Percentiles rank a stretch among this genome's conserved stretches.
These are phyloP conservation scores for Plutomurus gul DNA, from an alignment of 1,140 invertebrate species.

Conservation along the genomic window DNA sequence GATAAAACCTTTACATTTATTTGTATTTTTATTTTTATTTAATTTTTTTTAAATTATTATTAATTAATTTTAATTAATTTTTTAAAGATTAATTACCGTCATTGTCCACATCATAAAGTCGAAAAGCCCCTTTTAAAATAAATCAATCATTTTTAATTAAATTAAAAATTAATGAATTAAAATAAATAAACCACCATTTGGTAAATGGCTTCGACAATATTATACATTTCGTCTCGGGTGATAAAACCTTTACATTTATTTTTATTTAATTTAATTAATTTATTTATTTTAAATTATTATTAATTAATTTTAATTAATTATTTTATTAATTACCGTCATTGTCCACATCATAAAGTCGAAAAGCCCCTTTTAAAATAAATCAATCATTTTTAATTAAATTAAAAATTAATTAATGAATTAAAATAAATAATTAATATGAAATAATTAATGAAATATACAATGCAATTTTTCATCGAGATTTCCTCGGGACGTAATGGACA, in stretches of 20 bases:
- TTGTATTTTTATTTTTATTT: no score
- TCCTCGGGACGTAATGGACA: slow-evolving; percentile 93
- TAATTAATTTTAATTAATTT: no score
- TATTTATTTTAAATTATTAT: not conserved
- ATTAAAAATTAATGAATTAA: no score
- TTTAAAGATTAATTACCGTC: no score
- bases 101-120: slow-evolving; percentile 96
- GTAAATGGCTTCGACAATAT: slow-evolving; percentile 98
- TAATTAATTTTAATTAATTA: no score
- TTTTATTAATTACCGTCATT: no score
- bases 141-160: no score
- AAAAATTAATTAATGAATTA: no score
- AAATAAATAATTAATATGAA: not conserved
- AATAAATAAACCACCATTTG: slow-evolving; percentile 68
- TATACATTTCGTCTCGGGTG: slow-evolving; percentile 96
- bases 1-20: no score
- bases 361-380: slow-evolving; percentile 81
- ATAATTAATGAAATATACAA: slow-evolving; percentile 63
- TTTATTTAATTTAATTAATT: no score
- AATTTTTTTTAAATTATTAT: not conserved
- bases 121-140: slow-evolving; percentile 85
- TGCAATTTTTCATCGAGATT: slow-evolving; percentile 96
- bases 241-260: no score
- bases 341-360: slow-evolving; percentile 95
- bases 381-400: no score